Evolutionary conservation across 2,113 vertebrate genomes (phyloP).

Genomic region (Neogale vison): DNA sequence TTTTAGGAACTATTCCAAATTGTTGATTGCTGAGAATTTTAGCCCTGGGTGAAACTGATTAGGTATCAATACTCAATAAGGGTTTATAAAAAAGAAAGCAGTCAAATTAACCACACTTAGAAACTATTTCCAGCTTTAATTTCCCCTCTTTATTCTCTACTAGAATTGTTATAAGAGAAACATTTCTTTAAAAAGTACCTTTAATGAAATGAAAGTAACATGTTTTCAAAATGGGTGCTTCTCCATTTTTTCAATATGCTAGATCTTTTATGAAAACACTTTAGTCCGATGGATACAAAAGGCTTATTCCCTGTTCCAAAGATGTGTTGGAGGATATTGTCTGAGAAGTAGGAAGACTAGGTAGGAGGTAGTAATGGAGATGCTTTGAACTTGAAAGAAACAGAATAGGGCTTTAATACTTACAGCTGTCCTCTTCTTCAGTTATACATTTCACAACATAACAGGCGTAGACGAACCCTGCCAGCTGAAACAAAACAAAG

Average conservation of each 20-base stretch:
- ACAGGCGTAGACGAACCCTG: constrained; percentile 98
- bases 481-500: constrained; percentile 91
- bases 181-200: constrained; percentile 7
- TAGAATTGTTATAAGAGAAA: neutral
- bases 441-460: constrained; percentile 99
- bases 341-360: constrained; percentile 31
- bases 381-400: constrained; percentile 70
- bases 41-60: neutral
- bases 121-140: neutral
- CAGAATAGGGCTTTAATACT: constrained; percentile 88
- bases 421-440: constrained; percentile 99
- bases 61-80: neutral
- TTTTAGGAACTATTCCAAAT: neutral
- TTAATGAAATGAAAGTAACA: neutral
- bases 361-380: constrained; percentile 31
- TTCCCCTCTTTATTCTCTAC: neutral
- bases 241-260: constrained; percentile 43
- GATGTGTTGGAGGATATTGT: constrained; percentile 53
- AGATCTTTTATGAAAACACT: neutral
- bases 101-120: neutral
- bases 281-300: neutral
- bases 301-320: constrained; percentile 23
- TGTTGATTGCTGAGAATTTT: neutral
- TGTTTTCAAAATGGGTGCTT: constrained; percentile 29
- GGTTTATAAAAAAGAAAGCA: neutral